Base-by-base conservation (phyloP, 2,888 invertebrate species). In the Dasypolia templi region DNA sequence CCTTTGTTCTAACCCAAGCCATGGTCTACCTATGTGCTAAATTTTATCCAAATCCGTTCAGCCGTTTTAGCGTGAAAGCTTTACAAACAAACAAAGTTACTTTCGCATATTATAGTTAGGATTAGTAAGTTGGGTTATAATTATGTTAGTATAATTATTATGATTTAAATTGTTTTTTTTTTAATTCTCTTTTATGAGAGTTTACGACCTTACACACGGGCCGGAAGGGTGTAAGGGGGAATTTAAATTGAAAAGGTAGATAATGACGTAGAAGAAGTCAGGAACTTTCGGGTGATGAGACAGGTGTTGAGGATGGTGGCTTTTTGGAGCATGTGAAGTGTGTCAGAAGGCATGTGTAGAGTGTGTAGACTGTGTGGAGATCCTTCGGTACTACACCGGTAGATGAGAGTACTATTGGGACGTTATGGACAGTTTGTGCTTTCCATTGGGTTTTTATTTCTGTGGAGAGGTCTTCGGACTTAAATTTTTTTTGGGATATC, bases 381-480 rank as follows among this genome's bases (percentile, higher is more conserved):
- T n/a, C 0, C n/a, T 35, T 35, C 7, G 51, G 51, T 39, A n/a
- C 1, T 3, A 64, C 11, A 26, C 39, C 39, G 35, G 26, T 65
- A 32, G 39, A 26, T 39, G 26, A 39, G 53, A 19, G 19, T 32
- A 64, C 19, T 14, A 39, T 51, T 6, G 51, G n/a, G 51, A 65
- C 51, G 11, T 39, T 26, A 11, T 65, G 39, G 2, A 53, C 14
- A 2, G 53, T 42, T 53, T 65, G 42, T 17, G 29, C 29, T 53
- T 53, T 42, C 39, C 29, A 26, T 14, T 66, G 65, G 11, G 19
- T 42, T 55, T 65, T 66, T 26, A 66, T 12, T 17, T 53, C 39
- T 53, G 39, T 53, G 17, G 26, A 39, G 26, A 65, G 39, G 19
- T 65, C 51, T 53, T 39, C 53, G 11, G 26, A 53, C 22, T 65